Evolutionary conservation across 2,113 vertebrate species (phyloP).

Genomic region (Coptodon bakossiorum): DNA sequence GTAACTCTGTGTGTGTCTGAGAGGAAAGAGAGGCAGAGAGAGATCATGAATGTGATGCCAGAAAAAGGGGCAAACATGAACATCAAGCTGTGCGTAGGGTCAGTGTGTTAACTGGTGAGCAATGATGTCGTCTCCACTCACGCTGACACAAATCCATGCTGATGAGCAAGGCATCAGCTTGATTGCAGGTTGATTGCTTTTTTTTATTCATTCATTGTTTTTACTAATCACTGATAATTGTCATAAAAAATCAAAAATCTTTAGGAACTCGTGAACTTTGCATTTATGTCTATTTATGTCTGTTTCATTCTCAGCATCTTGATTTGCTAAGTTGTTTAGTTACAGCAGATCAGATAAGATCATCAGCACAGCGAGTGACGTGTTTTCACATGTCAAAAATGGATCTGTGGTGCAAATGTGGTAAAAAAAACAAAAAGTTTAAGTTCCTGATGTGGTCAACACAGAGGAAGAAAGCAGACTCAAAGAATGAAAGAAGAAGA

Average conservation of each 20-base stretch:
- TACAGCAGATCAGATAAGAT: not conserved
- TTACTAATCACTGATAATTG: not conserved
- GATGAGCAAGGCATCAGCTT: not conserved
- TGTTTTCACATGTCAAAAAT: not conserved
- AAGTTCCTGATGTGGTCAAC: not conserved
- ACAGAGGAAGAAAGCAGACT: not conserved
- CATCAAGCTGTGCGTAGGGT: not conserved
- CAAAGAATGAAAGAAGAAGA: not conserved
- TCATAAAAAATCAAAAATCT: not conserved
- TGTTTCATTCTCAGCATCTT: not conserved
- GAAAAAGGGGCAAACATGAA: not conserved
- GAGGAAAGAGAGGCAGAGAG: not conserved
- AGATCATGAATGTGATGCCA: not conserved
- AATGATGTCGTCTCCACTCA: not conserved
- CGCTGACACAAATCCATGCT: not conserved
- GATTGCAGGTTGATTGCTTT: not conserved
- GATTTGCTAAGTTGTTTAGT: rapidly evolving
- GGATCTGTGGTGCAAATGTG: not conserved
- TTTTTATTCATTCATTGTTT: not conserved
- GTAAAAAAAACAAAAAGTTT: not conserved
- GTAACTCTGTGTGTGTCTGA: not conserved
- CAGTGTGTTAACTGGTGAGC: not conserved
- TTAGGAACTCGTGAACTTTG: not conserved
- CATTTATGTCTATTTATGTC: not conserved
- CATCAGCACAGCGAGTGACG: not conserved